Percentiles rank a stretch among this genome's conserved stretches.
Conservation (phyloP, 2,797 vertebrate genomes). For the Channallabes apus region DNA sequence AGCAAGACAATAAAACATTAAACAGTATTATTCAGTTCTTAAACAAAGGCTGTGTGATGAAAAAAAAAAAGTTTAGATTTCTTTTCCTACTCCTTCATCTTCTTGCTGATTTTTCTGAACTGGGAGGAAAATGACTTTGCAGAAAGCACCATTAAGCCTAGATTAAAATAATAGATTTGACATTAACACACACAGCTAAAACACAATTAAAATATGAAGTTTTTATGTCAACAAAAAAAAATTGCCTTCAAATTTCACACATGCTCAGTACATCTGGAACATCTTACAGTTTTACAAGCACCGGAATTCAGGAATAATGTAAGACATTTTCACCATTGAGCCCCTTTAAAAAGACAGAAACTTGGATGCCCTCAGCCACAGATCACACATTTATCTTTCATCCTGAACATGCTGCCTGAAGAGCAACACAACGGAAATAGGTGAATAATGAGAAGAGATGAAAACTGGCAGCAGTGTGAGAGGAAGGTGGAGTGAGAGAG, state of each 20-base stretch:
- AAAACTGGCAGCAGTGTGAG: conserved; percentile 70
- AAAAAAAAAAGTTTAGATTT: neutral
- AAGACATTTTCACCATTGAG: neutral
- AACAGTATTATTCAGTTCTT: neutral
- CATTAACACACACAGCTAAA: neutral
- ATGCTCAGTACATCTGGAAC: neutral
- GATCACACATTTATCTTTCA: conserved; percentile 4
- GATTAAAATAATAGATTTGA: neutral
- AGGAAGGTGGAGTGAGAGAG: conserved; percentile 53
- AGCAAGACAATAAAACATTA: conserved; percentile 31
- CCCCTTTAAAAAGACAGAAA: neutral
- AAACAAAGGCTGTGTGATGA: neutral
- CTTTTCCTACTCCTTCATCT: neutral
- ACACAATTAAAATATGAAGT: neutral
- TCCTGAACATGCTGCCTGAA: neutral
- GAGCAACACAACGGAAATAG: conserved; percentile 69
- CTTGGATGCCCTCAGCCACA: neutral
- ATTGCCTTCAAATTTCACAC: neutral
- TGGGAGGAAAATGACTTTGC: neutral
- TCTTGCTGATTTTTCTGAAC: neutral
- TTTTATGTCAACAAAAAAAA: neutral
- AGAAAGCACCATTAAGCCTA: neutral
- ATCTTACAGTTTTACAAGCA: neutral
- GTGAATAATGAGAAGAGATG: conserved; percentile 78
- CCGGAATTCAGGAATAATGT: neutral